A percentile compares a stretch with the other conserved stretches of the same genome.
These are phyloP conservation scores for Callyntrura sp. DNA, from an alignment of 2,888 invertebrate genomes.

Conservation along the genomic window DNA sequence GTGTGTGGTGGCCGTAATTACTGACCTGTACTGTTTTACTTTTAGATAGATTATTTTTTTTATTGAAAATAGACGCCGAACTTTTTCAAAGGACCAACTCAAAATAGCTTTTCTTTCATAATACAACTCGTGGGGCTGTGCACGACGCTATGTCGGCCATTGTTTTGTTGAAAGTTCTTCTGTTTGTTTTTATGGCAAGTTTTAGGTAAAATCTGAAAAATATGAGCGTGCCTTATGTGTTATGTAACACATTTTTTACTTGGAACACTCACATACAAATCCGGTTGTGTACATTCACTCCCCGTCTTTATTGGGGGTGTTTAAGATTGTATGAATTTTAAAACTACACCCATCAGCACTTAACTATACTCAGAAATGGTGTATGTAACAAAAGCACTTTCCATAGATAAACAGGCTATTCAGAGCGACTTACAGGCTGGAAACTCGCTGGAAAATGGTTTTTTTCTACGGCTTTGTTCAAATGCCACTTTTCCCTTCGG, in stretches of 20 bases:
- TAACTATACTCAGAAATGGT: too few relatives aligned
- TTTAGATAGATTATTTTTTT: too few relatives aligned
- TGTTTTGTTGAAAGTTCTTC: neutral
- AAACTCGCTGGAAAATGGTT: too few relatives aligned
- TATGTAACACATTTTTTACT: neutral
- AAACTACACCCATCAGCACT: neutral
- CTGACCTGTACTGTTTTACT: neutral
- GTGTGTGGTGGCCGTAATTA: too few relatives aligned
- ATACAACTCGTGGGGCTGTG: neutral
- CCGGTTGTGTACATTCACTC: neutral
- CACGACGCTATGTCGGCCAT: neutral
- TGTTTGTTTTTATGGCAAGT: too few relatives aligned
- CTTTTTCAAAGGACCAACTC: too few relatives aligned
- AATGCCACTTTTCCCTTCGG: neutral
- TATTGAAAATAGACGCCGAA: neutral
- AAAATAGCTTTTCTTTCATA: neutral
- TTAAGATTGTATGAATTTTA: too few relatives aligned
- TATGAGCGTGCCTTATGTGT: neutral
- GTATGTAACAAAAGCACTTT: too few relatives aligned
- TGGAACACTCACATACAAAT: neutral
- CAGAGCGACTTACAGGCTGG: too few relatives aligned
- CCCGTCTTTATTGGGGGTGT: too few relatives aligned
- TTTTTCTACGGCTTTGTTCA: too few relatives aligned
- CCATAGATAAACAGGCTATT: too few relatives aligned
- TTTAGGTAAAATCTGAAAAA: neutral